phyloP scores from a whole-genome alignment of 2,888 invertebrate genomes.

The Euphydryas editha region DNA sequence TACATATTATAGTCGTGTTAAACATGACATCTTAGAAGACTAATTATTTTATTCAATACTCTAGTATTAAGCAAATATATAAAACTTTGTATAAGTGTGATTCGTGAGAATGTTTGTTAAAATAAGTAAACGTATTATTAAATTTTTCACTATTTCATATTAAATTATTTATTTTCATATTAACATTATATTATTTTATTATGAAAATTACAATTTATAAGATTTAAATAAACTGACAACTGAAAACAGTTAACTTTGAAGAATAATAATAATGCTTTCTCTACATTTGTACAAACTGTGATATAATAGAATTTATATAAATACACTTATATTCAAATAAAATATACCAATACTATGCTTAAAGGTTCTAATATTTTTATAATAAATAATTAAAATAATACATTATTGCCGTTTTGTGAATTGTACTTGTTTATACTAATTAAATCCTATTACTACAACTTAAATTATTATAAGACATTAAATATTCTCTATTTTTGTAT shows the following conservation, averaged over 20 bases:
- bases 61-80: constrained; percentile 1
- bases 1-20: constrained; percentile 50
- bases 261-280: too few relatives aligned
- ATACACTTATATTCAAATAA: too few relatives aligned
- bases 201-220: too few relatives aligned
- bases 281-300: too few relatives aligned
- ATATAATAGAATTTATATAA: too few relatives aligned
- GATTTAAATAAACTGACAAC: background rate
- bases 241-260: too few relatives aligned
- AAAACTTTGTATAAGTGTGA: background rate
- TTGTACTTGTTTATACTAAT: background rate
- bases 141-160: too few relatives aligned
- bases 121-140: too few relatives aligned
- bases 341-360: too few relatives aligned
- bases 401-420: background rate
- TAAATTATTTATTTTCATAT: too few relatives aligned
- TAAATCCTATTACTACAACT: background rate
- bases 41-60: constrained; percentile 26
- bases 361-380: too few relatives aligned
- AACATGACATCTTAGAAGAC: constrained; percentile 53
- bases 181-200: too few relatives aligned
- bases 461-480: constrained; percentile 2
- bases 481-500: constrained; percentile 25
- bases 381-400: background rate
- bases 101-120: background rate